A percentile compares a stretch with the other conserved stretches of the same genome.
Evolutionary conservation across 2,113 vertebrate species (phyloP).

Genomic region (Odocoileus virginianus): DNA sequence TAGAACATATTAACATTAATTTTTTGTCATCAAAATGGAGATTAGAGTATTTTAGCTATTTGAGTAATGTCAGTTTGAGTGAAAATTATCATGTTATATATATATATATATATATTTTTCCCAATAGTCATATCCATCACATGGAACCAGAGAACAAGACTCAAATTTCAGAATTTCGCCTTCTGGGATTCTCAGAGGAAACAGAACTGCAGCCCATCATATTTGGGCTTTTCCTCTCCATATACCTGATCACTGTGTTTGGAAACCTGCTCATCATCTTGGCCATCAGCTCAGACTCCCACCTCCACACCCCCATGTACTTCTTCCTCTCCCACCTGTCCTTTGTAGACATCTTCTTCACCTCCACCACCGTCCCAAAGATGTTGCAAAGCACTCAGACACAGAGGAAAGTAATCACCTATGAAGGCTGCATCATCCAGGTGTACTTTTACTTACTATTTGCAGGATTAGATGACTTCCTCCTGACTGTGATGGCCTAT

Average conservation of each 20-base stretch:
- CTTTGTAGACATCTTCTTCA: not conserved
- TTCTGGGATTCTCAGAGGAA: not conserved
- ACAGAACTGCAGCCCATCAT: not conserved
- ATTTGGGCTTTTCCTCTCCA: not conserved
- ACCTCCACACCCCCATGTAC: not conserved
- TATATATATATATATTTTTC: not conserved
- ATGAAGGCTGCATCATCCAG: not conserved
- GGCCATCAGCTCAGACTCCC: not conserved
- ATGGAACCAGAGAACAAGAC: not conserved
- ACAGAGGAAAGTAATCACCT: not conserved
- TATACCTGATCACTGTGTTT: not conserved
- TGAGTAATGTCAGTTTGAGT: not conserved
- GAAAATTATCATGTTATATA: not conserved
- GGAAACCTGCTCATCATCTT: not conserved
- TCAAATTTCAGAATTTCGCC: not conserved
- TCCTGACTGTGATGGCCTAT: conserved; percentile 30
- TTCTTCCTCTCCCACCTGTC: not conserved
- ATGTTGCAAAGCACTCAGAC: not conserved
- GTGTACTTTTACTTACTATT: not conserved
- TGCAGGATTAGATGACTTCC: not conserved
- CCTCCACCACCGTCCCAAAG: not conserved
- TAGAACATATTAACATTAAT: not conserved
- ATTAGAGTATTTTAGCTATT: not conserved
- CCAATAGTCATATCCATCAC: not conserved
- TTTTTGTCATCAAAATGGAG: not conserved